phyloP scores from a whole-genome alignment of 2,888 invertebrate genomes.

The Pollenia amentaria region DNA sequence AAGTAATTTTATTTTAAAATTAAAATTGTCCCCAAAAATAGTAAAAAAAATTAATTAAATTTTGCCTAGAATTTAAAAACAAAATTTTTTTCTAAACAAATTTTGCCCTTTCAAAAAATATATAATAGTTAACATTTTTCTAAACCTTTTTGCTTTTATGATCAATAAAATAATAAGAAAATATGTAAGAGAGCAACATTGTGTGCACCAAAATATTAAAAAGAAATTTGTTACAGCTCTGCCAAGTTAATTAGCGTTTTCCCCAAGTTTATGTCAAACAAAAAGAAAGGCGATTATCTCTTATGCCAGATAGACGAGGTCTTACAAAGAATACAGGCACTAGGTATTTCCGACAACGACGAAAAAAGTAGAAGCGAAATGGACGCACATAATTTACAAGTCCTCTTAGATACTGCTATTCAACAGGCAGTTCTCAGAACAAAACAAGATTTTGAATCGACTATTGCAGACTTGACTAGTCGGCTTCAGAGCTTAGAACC shows the following conservation, averaged over 20 bases:
- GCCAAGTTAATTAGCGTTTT: too few species aligned
- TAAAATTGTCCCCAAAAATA: neutral
- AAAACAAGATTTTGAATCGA: neutral
- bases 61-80: too few species aligned
- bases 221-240: constrained; percentile 1
- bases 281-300: too few species aligned
- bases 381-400: neutral
- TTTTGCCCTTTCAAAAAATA: too few species aligned
- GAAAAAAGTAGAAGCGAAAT: neutral
- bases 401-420: neutral
- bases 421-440: neutral
- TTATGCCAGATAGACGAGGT: too few species aligned
- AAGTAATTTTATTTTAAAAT: neutral
- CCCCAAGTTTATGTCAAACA: too few species aligned
- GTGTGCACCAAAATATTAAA: neutral
- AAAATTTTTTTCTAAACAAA: too few species aligned
- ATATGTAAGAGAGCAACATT: neutral
- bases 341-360: neutral
- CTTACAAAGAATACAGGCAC: neutral
- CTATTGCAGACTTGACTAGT: constrained; percentile 6
- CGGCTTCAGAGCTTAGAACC: neutral
- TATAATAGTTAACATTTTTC: too few species aligned
- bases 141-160: neutral
- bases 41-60: too few species aligned
- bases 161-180: neutral